Evolutionary conservation across 53 echinoderm and acorn worm genomes (phyloP).

Genomic region (Antedon mediterranea): DNA sequence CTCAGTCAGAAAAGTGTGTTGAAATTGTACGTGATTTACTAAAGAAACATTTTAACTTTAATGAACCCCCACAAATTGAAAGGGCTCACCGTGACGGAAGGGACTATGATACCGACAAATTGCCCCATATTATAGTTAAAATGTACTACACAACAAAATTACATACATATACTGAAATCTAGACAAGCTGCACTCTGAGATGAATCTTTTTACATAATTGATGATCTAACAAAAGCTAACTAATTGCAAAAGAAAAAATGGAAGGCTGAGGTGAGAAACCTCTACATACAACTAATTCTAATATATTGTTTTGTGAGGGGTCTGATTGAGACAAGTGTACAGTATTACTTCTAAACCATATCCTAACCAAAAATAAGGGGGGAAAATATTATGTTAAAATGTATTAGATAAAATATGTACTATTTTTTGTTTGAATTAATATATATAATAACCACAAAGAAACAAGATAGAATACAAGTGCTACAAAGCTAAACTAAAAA

Average conservation of each 20-base stretch:
- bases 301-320: too few species aligned
- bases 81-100: background rate
- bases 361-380: too few species aligned
- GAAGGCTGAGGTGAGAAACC: background rate
- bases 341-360: too few species aligned
- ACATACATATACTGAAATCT: background rate
- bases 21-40: background rate
- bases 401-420: too few species aligned
- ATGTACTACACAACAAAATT: background rate
- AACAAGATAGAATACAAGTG: too few species aligned
- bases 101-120: background rate
- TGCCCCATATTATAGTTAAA: background rate
- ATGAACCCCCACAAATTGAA: background rate
- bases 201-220: background rate
- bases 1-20: background rate
- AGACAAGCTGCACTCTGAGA: background rate
- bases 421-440: too few species aligned
- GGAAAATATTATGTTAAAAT: too few species aligned
- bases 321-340: too few species aligned
- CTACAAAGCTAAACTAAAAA: too few species aligned
- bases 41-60: background rate
- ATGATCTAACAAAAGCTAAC: background rate
- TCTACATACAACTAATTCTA: too few species aligned
- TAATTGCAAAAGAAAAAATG: background rate
- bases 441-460: too few species aligned